Percentiles rank a stretch among this genome's conserved stretches.
Evolutionary conservation across 2,113 vertebrate genomes (phyloP).

Genomic region (Smithornis capensis): DNA sequence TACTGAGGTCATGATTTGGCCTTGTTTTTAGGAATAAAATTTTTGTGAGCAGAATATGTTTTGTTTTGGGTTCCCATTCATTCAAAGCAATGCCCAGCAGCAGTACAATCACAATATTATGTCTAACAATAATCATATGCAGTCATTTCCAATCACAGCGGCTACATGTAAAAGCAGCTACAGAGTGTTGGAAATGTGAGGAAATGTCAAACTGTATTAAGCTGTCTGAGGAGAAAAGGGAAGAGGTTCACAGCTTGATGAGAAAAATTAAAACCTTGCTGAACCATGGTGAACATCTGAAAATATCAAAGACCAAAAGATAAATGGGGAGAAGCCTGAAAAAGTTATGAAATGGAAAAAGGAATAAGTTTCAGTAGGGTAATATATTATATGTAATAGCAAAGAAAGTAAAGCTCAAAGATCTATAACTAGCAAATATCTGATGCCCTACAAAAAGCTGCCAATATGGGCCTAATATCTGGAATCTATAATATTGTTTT

Average conservation of each 20-base stretch:
- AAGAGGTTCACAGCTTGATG: constrained; percentile 44
- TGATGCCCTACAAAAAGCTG: background rate
- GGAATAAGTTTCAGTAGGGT: background rate
- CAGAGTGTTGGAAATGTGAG: constrained; percentile 13
- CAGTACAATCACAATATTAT: constrained; percentile 33
- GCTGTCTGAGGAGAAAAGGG: constrained; percentile 18
- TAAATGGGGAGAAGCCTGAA: constrained; percentile 9
- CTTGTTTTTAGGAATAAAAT: constrained; percentile 12
- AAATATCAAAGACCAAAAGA: constrained; percentile 52
- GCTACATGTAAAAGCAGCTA: constrained; percentile 6
- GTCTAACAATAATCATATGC: constrained; percentile 47
- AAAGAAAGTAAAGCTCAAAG: constrained; percentile 14
- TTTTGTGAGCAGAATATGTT: background rate
- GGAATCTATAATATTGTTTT: background rate
- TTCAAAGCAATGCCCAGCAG: constrained; percentile 44
- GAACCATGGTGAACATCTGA: constrained; percentile 8
- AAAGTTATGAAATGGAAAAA: constrained; percentile 37
- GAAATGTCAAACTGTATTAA: constrained; percentile 47
- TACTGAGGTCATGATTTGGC: background rate
- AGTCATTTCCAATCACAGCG: constrained; percentile 48
- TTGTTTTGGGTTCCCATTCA: background rate
- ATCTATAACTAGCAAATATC: background rate
- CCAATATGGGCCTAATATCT: background rate
- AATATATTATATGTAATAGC: background rate
- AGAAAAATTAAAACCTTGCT: constrained; percentile 56